A percentile compares a stretch with the other conserved stretches of the same genome.
phyloP scores from a whole-genome alignment of 2,797 vertebrate genomes.

The Picus viridis region DNA sequence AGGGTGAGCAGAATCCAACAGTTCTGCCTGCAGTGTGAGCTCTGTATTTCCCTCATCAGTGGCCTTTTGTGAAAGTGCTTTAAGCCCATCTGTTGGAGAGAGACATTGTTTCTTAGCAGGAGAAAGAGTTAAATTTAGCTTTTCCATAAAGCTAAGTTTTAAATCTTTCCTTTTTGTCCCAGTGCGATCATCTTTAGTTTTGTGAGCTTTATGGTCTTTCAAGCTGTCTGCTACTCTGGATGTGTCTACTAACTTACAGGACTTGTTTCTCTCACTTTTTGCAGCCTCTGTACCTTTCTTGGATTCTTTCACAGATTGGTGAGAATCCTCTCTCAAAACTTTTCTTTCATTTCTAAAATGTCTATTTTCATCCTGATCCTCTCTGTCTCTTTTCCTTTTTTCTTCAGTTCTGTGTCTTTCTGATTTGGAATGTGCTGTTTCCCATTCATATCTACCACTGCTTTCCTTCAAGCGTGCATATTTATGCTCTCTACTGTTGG shows the following conservation, averaged over 20 bases:
- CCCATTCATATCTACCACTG: constrained; percentile 57
- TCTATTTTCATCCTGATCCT: constrained; percentile 73
- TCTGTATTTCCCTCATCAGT: not conserved
- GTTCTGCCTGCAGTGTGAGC: constrained; percentile 16
- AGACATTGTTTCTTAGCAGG: constrained; percentile 87
- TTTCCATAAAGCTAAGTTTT: constrained; percentile 98
- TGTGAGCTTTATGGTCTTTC: constrained; percentile 31
- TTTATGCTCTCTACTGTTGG: constrained; percentile 75
- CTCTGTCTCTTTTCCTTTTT: constrained; percentile 77
- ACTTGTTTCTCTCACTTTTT: constrained; percentile 56
- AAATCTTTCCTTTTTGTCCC: constrained; percentile 83
- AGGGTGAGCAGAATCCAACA: not conserved
- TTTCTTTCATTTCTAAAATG: constrained; percentile 72
- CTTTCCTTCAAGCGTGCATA: constrained; percentile 58
- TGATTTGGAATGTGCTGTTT: constrained; percentile 79
- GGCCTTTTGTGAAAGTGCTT: constrained; percentile 15
- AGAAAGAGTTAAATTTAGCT: constrained; percentile 93
- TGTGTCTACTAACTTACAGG: constrained; percentile 1
- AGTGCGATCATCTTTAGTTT: constrained; percentile 13
- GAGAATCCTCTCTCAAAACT: constrained; percentile 39
- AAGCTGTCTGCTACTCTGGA: not conserved
- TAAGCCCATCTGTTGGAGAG: constrained; percentile 16
- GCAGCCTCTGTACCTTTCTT: constrained; percentile 25
- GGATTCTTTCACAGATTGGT: constrained; percentile 59
- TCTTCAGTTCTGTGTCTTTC: constrained; percentile 79